Percentiles rank a stretch among this genome's conserved stretches.
Conservation (phyloP, 2,113 vertebrate species). For the Nothocercus julius region DNA sequence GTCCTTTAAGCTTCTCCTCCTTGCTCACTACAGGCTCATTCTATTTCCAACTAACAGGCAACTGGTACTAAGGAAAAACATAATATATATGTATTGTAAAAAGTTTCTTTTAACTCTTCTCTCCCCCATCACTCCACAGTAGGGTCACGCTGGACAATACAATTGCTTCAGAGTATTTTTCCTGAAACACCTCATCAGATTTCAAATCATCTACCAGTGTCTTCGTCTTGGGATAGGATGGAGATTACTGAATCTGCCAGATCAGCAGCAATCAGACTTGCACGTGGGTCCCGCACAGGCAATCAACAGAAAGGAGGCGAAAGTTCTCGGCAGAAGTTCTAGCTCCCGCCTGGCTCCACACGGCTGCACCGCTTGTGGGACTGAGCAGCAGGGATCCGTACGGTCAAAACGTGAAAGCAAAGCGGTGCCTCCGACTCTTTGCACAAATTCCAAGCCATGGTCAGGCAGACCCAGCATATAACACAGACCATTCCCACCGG, state of each 20-base stretch:
- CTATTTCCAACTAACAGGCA: not conserved
- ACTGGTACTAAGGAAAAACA: not conserved
- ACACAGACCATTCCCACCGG: not conserved
- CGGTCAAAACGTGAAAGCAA: accelerated
- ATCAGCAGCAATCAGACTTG: accelerated
- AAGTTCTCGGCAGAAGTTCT: not conserved
- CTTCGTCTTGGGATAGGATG: not conserved
- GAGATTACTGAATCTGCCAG: not conserved
- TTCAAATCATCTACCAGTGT: not conserved
- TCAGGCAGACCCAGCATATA: not conserved
- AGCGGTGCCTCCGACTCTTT: accelerated
- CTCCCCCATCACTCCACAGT: not conserved
- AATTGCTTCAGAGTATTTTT: not conserved
- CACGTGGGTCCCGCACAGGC: accelerated
- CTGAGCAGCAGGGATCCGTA: not conserved
- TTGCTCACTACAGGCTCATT: not conserved
- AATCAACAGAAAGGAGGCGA: not conserved
- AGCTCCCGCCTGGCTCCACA: accelerated
- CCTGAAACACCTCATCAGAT: not conserved
- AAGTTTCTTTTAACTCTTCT: not conserved
- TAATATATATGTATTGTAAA: not conserved
- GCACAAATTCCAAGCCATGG: accelerated
- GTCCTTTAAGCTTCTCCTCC: not conserved
- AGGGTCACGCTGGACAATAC: not conserved
- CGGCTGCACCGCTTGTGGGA: accelerated